Evolutionary conservation across 1,140 invertebrate species (phyloP), one percentile per base, ranked within the genome.

Genomic region (Scylla paramamosain): DNA sequence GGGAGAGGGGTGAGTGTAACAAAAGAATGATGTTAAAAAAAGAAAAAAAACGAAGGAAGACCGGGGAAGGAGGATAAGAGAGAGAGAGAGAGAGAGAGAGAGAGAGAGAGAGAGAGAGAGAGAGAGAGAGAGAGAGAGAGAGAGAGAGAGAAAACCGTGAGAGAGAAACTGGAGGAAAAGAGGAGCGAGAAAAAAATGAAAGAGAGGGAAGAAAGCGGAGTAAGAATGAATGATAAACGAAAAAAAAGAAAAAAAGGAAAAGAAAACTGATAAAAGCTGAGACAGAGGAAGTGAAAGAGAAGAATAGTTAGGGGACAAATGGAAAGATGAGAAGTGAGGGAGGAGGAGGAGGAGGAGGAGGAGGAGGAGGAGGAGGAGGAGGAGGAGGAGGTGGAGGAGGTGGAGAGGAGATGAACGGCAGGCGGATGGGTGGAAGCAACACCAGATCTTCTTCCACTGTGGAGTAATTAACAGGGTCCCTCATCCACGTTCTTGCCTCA

Each of bases 51-150:
- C 0, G 3, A 89, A 16, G 31, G 6, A n/a, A 6, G n/a, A 7
- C 4, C 7, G 20, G 67, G 2, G 67, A n/a, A n/a, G n/a, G 20
- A n/a, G n/a, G 25, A 48, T 0, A 48, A 48, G 32, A 48, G 31
- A 39, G 46, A 16, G 87, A 48, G 29, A 0, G 12, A 28, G 28
- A 48, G 46, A 12, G 46, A 29, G 46, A 28, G 52, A 89, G 32
- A 39, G 87, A 46, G 14, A 45, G 31, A 10, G 87, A 39, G 14
- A 45, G 7, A 77, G 67, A 77, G n/a, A n/a, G 67, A 77, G 52
- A 59, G 52, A 59, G 67, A 77, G 67, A 77, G 67, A n/a, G 67
- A 77, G 67, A 59, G 67, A 77, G n/a, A 77, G 67, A 77, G 67
- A n/a, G n/a, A 77, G 67, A 77, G n/a, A 77, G 20, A 77, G n/a